A percentile compares a stretch with the other conserved stretches of the same genome.
phyloP scores from a whole-genome alignment of 2,888 invertebrate genomes.

The Thysanoteuthis rhombus region DNA sequence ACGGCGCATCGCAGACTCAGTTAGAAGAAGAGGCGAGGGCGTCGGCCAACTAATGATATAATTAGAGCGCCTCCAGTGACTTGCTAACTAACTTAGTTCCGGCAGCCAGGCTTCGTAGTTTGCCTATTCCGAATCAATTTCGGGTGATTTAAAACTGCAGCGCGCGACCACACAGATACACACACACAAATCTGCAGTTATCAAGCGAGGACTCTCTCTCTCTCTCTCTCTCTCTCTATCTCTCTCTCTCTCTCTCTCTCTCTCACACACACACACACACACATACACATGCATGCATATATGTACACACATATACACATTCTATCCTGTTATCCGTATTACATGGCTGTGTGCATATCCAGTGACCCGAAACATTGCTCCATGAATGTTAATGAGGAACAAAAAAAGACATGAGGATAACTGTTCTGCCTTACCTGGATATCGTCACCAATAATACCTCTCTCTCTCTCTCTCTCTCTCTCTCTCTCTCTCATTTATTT shows the following conservation, averaged over 20 bases:
- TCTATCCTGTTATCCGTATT: neutral
- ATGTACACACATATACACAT: neutral
- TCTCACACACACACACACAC: no score
- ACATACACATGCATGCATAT: neutral
- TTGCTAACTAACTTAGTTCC: neutral
- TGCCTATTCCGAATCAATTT: neutral
- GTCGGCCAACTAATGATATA: neutral
- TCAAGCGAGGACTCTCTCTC: no score
- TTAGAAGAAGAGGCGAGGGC: neutral
- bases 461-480: neutral
- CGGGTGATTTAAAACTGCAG: neutral
- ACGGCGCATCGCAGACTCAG: no score
- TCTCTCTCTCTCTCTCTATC: no score
- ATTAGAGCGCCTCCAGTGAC: neutral
- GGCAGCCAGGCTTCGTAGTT: neutral
- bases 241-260: no score
- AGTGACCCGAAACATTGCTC: neutral
- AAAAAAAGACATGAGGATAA: neutral
- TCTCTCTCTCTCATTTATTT: no score
- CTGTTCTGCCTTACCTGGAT: neutral
- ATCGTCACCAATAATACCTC: neutral
- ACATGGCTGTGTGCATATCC: neutral
- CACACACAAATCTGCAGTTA: no score
- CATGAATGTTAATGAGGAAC: neutral
- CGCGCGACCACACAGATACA: no score